Base-by-base conservation (phyloP, 2,797 vertebrate species). In the Poeciliopsis presidionis region DNA sequence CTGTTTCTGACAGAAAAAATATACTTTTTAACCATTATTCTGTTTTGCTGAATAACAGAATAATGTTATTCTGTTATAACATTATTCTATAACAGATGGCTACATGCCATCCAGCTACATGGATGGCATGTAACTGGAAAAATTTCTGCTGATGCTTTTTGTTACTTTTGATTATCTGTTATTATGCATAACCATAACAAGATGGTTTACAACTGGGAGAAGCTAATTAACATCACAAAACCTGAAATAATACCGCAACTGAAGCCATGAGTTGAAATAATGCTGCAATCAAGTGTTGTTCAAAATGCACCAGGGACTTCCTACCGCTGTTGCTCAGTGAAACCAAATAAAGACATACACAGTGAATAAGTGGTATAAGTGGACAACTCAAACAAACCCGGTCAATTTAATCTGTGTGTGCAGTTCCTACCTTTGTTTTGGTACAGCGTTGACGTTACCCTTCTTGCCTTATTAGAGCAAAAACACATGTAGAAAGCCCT, bases 281-380 rank as follows among this genome's bases (percentile, higher is more conserved):
- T 33, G 30, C 30, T 33, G 14, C 30, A 63, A 36, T 63, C 30
- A 63, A 63, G 59, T 20, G 3, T 61, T 61, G 59, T 63, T 63
- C 30, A 36, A 33, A 63, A 36, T 63, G 30, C 30, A 63, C 18
- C 33, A 14, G 13, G 12, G 13, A 30, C 30, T 33, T n/a, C 16
- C 28, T 57, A 57, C 25, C 22, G 28, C 25, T 57, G 55, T 12
- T 28, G n/a, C n/a, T 28, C n/a, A 61, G 57, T 59, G 57, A 61
- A 30, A 5, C 30, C 59, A 63, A 36, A 36, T 33, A 63, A 36
- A 63, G 30, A 63, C 14, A 61, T 33, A 61, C 30, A 30, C 14
- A 63, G 59, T 61, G 14, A 61, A 63, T 18, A 63, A 63, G 59
- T 63, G 14, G 59, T 36, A 63, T 18, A 63, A 63, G 59, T 63